Conservation (phyloP, 2,113 vertebrate species). For the Picathartes gymnocephalus region DNA sequence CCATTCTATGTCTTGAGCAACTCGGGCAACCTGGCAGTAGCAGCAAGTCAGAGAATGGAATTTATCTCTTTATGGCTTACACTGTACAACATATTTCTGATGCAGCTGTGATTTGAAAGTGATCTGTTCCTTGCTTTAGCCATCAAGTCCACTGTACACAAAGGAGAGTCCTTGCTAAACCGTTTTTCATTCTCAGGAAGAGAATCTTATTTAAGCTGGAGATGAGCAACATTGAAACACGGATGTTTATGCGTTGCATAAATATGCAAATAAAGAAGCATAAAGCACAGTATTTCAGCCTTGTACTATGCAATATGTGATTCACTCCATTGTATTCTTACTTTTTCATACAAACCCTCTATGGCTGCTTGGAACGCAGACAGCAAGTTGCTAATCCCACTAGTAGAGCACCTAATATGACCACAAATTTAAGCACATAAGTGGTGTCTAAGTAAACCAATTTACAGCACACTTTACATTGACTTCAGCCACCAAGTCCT, state of each 20-base stretch:
- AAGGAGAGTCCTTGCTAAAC: not conserved
- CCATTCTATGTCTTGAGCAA: not conserved
- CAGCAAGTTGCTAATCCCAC: not conserved
- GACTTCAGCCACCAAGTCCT: not conserved
- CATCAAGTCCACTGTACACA: not conserved
- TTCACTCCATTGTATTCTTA: rapidly evolving
- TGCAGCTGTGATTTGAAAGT: not conserved
- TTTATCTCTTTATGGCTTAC: not conserved
- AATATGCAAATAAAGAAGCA: not conserved
- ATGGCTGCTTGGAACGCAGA: not conserved
- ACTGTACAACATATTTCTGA: not conserved
- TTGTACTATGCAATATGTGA: not conserved
- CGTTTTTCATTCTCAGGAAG: not conserved
- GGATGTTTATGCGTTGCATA: not conserved
- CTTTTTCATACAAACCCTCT: not conserved
- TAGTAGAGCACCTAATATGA: not conserved
- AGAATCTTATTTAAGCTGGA: not conserved
- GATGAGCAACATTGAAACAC: not conserved
- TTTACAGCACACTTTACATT: not conserved
- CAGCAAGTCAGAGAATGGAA: not conserved
- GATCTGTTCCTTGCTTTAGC: not conserved
- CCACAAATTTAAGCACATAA: not conserved
- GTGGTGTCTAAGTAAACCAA: not conserved
- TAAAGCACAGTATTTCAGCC: not conserved
- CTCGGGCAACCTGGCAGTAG: not conserved